phyloP scores from a whole-genome alignment of 2,113 vertebrate species.

The Corythaeola cristata region DNA sequence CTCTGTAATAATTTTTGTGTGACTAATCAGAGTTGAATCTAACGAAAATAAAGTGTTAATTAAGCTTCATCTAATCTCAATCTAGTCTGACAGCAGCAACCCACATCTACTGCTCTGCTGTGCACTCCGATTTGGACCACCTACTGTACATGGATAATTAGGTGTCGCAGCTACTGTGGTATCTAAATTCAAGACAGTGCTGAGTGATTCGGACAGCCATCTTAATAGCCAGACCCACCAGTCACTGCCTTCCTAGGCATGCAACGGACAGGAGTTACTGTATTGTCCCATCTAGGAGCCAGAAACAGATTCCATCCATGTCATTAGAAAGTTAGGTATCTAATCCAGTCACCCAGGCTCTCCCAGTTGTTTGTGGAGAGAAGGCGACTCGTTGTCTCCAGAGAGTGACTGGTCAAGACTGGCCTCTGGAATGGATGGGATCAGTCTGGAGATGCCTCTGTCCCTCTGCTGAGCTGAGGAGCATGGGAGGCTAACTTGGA shows the following conservation, averaged over 20 bases:
- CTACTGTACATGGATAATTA: conserved; percentile 42
- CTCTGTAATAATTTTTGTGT: background rate
- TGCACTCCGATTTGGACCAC: conserved; percentile 17
- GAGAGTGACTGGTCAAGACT: background rate
- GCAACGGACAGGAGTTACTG: background rate
- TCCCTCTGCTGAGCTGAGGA: background rate
- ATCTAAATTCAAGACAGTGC: background rate
- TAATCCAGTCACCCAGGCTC: background rate
- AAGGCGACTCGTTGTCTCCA: background rate
- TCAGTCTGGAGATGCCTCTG: background rate
- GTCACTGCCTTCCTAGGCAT: background rate
- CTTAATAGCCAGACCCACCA: background rate
- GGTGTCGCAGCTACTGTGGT: background rate
- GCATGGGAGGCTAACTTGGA: background rate
- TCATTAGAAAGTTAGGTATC: background rate
- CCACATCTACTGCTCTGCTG: conserved; percentile 27
- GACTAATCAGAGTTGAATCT: conserved; percentile 28
- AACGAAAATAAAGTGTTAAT: conserved; percentile 44
- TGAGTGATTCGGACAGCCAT: conserved; percentile 17
- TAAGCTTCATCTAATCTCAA: conserved; percentile 47
- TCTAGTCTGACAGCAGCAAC: conserved; percentile 56
- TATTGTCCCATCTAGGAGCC: background rate
- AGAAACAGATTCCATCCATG: background rate
- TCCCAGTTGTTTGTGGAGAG: background rate
- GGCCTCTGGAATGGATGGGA: background rate